Evolutionary conservation across 2,797 vertebrate genomes (phyloP).

Genomic region (Anguilla pacifica): DNA sequence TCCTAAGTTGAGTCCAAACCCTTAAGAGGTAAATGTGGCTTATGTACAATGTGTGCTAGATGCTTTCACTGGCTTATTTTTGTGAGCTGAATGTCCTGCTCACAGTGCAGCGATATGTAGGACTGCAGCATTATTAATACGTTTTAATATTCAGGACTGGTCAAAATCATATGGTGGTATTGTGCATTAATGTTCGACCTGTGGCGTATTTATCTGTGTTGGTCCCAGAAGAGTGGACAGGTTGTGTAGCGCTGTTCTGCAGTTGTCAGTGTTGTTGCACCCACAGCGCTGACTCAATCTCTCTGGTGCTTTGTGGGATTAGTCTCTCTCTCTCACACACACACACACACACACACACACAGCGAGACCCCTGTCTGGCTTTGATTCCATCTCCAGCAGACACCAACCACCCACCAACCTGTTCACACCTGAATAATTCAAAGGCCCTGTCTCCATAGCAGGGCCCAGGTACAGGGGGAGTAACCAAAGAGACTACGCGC

Average conservation of each 20-base stretch:
- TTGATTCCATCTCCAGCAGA: constrained; percentile 1
- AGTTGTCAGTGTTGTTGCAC: not conserved
- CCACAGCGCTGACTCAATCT: not conserved
- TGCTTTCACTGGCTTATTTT: not conserved
- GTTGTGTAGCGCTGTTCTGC: not conserved
- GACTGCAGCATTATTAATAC: not conserved
- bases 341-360: constrained; percentile 10
- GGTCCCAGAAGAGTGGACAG: not conserved
- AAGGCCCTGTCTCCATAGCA: not conserved
- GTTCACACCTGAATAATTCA: constrained; percentile 30
- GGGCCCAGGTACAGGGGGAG: not conserved
- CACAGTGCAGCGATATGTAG: not conserved
- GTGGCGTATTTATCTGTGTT: not conserved
- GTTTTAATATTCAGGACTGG: not conserved
- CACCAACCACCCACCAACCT: not conserved
- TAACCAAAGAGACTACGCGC: not conserved
- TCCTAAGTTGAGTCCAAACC: not conserved
- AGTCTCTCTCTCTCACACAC: not conserved
- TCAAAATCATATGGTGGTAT: not conserved
- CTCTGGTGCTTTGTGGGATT: not conserved
- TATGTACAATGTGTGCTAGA: not conserved
- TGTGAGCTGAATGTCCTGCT: not conserved
- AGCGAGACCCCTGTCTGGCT: constrained; percentile 15
- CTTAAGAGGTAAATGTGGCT: not conserved
- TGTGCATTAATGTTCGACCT: not conserved